Base-by-base conservation (phyloP, 1,140 invertebrate genomes). In the Ridgeia piscesae region DNA sequence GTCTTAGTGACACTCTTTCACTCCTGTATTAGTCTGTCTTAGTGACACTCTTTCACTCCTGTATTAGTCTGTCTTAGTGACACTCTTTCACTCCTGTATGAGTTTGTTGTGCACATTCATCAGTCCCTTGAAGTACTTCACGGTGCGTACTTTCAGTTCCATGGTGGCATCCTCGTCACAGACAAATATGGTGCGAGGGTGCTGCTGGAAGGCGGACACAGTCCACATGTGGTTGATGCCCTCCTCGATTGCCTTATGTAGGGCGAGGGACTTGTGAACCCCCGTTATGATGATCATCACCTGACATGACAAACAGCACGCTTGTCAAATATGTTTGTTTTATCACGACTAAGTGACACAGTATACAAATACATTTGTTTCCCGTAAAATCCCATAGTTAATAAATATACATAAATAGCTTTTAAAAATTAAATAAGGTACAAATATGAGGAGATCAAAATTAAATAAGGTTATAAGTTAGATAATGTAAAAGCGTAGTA, bases 191-290 rank as follows among this genome's bases (percentile, higher is more conserved):
- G 95, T 94, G 0, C 92, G 89, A 1, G 94, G 94, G 93, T 96
- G 96, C 91, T 95, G 98, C 96, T 99, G 99, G 96, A 99, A 99
- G 42, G 99, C 99, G 34, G 98, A 99, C 34, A 99, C 99, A 0
- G 99, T 99, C 99, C 99, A 99, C 99, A 99, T 99, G 96, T 99
- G 99, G 96, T 98, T 99, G 6, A 99, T 97, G 89, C 99, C 99
- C 96, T 99, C 98, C 96, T 99, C 99, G 93, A 99, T 98, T 1
- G 99, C 99, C 96, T 98, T 98, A 95, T 99, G 98, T 88, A 99
- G 97, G 91, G 99, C 99, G 95, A 99, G 98, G 6, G 99, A 97
- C 96, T 99, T 99, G 95, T 99, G 98, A 42, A 97, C 97, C n/a
- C 99, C 99, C 34, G 99, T 99, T 48, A 99, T 99, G 17, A 99